Evolutionary conservation across 2,113 vertebrate species (phyloP), one percentile per base, ranked within the genome.

Genomic region (Machaerirhynchus nigripectus): DNA sequence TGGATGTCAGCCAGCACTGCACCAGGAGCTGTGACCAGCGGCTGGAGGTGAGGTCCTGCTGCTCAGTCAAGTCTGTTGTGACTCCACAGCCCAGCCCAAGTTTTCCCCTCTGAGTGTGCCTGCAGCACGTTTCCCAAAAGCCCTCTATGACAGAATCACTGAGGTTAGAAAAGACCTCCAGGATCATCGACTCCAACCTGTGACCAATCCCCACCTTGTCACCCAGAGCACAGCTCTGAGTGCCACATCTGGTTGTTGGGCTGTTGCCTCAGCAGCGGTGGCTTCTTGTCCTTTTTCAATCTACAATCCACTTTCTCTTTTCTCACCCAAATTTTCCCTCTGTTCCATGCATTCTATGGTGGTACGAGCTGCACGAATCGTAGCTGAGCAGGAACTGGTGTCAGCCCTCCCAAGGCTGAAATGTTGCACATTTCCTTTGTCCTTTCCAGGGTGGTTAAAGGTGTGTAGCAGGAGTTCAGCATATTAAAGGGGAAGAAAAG

Each of bases 21-120:
- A 97, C 97, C 31, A 92, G 75, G 65, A 96, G 81, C 90, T 96
- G 92, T 64, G 92, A 97, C 71, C 53, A 96, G 83, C 93, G 94
- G 55, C 65, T 97, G 13, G 95, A 95, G 87, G 96, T 97, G 92
- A 16, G 80, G n/a, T 35, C 68, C 47, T 30, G 11, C 56, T 56
- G 15, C 49, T 42, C 15, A 40, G 19, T n/a, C 77, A 50, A 27
- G 21, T 31, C 53, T 76, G 16, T 14, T 59, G 31, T 3, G 2
- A 18, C 11, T 6, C 67, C 28, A 0, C 27, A 28, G 46, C 30
- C 46, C 21, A 18, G 76, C 52, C 10, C 11, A 3, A 12, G 40
- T 9, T 17, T 13, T 37, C 10, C 24, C 47, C 60, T 37, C 9
- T 1, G 42, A 8, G 11, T 33, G 6, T 15, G 16, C 30, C 52